Percentiles rank a stretch among this genome's conserved stretches.
These are phyloP conservation scores for Ptyas mucosa DNA, from an alignment of 2,113 vertebrate genomes.

Conservation along the genomic window DNA sequence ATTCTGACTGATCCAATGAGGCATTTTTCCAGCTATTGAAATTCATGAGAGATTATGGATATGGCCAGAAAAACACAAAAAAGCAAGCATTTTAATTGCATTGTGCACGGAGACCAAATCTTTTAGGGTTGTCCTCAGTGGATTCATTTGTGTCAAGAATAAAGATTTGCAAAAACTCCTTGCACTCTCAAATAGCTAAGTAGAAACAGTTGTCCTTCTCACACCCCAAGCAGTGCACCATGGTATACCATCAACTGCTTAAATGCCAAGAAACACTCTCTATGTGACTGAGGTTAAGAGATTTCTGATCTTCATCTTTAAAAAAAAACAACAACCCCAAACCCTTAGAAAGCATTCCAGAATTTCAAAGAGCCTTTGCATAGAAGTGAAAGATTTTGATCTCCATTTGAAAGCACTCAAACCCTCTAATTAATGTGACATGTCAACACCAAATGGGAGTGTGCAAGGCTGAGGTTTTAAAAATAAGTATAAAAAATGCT, in stretches of 20 bases:
- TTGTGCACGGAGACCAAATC: constrained; percentile 15
- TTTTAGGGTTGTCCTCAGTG: constrained; percentile 38
- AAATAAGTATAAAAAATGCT: constrained; percentile 24
- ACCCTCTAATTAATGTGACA: constrained; percentile 44
- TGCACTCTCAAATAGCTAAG: constrained; percentile 38
- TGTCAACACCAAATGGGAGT: constrained; percentile 32
- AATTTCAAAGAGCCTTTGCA: constrained; percentile 38
- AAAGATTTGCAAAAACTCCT: constrained; percentile 41
- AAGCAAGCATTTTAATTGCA: constrained; percentile 23
- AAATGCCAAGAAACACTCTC: constrained; percentile 34
- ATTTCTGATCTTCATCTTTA: constrained; percentile 21
- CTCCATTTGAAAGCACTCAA: constrained; percentile 23
- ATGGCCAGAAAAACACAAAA: background rate
- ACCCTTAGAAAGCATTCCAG: constrained; percentile 29
- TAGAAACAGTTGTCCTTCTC: constrained; percentile 41
- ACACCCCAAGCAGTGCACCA: constrained; percentile 10
- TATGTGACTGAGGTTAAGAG: constrained; percentile 28
- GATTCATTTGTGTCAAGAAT: constrained; percentile 40
- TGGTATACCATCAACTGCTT: constrained; percentile 11
- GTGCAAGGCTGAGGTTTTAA: constrained; percentile 25
- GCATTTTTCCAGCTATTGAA: background rate
- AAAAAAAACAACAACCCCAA: no score
- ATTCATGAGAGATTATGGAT: background rate
- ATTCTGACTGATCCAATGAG: background rate
- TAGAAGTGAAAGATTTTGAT: constrained; percentile 33